Base-by-base conservation (phyloP, 2,888 invertebrate genomes). In the Pilophorus perplexus region DNA sequence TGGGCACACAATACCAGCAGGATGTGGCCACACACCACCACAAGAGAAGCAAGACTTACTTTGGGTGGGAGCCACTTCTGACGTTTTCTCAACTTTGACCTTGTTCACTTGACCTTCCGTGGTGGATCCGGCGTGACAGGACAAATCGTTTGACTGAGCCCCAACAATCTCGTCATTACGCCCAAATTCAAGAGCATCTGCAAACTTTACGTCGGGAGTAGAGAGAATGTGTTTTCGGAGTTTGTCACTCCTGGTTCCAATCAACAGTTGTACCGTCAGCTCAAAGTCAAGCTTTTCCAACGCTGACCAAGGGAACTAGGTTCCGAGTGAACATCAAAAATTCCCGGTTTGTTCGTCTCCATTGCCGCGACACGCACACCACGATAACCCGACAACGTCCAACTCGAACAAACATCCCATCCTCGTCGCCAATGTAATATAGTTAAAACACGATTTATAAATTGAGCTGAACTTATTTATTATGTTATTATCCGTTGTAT, bases 251-350 rank as follows among this genome's bases (percentile, higher is more conserved):
- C n/a, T 40, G 3, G 40, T 40, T 1, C 46, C 46, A 16, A 46
- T 20, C 46, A 46, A n/a, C n/a, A 46, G n/a, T 16, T 46, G 46
- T n/a, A 46, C 14, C 8, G 46, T 46, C 22, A 46, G 22, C n/a
- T 46, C 46, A 20, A 46, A 46, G 2, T 46, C 46, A 22, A 16
- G 2, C 46, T 20, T 33, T 33, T 38, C 55, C 55, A n/a, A n/a
- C n/a, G n/a, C n/a, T n/a, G n/a, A n/a, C n/a, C n/a, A n/a, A n/a
- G n/a, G n/a, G n/a, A n/a, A n/a, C n/a, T n/a, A n/a, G n/a, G n/a
- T n/a, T n/a, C n/a, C n/a, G n/a, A n/a, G n/a, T n/a, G n/a, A n/a
- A n/a, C n/a, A n/a, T n/a, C n/a, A n/a, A n/a, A n/a, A n/a, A n/a
- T n/a, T n/a, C n/a, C n/a, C n/a, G n/a, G n/a, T n/a, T n/a, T n/a